Evolutionary conservation across 2,113 vertebrate species (phyloP).

Genomic region (Trogon surrucura): DNA sequence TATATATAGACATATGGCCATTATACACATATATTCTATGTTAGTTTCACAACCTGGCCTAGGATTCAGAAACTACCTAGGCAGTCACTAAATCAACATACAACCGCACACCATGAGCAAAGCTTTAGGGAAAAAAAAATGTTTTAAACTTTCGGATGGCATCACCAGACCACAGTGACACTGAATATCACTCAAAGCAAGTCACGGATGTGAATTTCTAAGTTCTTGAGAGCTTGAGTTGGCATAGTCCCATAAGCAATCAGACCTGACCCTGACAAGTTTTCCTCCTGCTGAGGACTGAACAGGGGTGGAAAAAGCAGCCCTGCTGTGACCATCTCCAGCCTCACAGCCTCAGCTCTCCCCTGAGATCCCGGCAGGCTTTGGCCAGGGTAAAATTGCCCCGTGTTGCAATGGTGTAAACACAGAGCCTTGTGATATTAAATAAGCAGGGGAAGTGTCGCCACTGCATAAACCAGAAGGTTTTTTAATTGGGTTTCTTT

Average conservation of each 20-base stretch:
- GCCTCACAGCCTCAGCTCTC: not conserved
- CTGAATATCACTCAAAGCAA: not conserved
- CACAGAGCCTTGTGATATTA: not conserved
- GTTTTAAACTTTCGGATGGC: not conserved
- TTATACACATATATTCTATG: not conserved
- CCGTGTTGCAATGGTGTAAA: not conserved
- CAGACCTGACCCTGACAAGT: not conserved
- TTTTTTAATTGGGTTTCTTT: not conserved
- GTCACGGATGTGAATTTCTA: not conserved
- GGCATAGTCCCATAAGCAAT: not conserved
- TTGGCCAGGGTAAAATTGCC: fast-evolving
- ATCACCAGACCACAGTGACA: not conserved
- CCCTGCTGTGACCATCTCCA: not conserved
- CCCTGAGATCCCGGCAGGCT: not conserved
- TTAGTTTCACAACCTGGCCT: not conserved
- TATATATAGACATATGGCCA: not conserved
- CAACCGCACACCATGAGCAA: not conserved
- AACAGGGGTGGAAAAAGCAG: not conserved
- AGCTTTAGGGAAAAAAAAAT: not conserved
- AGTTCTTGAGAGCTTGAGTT: not conserved
- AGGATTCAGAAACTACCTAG: not conserved
- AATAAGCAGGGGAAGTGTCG: not conserved
- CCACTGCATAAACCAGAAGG: not conserved
- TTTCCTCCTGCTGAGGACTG: not conserved
- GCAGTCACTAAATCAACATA: not conserved